A percentile compares a stretch with the other conserved stretches of the same genome.
Conservation (phyloP, 2,888 invertebrate genomes). For the Parnassius smintheus region DNA sequence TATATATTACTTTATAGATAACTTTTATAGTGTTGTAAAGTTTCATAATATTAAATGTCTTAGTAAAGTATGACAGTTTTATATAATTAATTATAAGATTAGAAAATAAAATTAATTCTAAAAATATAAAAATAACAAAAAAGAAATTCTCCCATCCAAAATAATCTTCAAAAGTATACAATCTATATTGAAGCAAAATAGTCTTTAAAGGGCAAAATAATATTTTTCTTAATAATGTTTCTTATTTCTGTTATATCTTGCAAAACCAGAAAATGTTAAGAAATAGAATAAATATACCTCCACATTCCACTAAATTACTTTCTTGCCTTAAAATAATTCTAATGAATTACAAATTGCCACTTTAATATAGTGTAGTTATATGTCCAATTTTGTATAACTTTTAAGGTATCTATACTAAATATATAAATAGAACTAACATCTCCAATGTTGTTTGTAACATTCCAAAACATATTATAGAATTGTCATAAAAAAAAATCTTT, state of each 20-base stretch:
- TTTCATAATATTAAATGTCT: background rate
- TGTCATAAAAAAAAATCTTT: too few species aligned
- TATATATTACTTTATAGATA: too few species aligned
- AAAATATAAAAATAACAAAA: too few species aligned
- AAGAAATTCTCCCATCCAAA: too few species aligned
- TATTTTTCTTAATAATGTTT: background rate
- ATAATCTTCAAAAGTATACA: too few species aligned
- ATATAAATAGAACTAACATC: background rate
- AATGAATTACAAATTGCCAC: background rate
- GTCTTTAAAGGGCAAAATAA: background rate
- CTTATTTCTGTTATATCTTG: background rate
- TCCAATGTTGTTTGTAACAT: constrained; percentile 1
- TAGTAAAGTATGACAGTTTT: too few species aligned
- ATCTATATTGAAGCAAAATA: background rate
- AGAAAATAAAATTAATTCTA: too few species aligned
- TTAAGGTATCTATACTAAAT: background rate
- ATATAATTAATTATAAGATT: too few species aligned
- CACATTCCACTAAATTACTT: background rate
- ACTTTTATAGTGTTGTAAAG: too few species aligned
- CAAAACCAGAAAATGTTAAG: background rate
- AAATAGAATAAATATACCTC: background rate
- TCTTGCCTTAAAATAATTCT: background rate
- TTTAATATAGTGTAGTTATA: background rate
- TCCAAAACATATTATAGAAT: too few species aligned
- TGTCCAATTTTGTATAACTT: background rate